Conservation (phyloP, 1,140 invertebrate genomes). For the Argopecten irradians region DNA sequence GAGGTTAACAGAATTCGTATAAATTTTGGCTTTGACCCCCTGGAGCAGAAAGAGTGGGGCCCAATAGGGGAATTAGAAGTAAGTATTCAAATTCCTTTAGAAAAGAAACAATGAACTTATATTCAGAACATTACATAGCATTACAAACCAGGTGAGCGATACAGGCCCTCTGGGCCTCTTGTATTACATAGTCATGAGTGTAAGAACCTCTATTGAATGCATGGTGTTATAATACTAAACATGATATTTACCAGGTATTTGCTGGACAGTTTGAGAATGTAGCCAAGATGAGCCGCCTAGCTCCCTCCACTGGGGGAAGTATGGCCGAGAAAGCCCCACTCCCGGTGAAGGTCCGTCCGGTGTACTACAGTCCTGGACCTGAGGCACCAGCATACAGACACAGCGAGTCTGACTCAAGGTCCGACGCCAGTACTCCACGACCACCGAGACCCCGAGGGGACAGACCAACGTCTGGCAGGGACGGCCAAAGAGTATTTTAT, state of each 20-base stretch:
- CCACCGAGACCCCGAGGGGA: not conserved
- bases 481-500: not conserved
- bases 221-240: too few species aligned
- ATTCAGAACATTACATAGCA: too few species aligned
- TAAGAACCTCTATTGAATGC: too few species aligned
- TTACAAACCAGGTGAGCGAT: too few species aligned
- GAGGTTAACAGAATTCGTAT: too few species aligned
- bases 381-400: not conserved
- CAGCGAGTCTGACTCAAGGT: not conserved
- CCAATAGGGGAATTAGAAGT: too few species aligned
- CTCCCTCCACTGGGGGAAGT: not conserved
- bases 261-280: slow-evolving; percentile 6
- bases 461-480: not conserved
- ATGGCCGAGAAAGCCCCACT: not conserved
- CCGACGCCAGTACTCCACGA: not conserved
- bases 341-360: not conserved
- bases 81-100: too few species aligned
- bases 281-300: not conserved
- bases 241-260: not conserved
- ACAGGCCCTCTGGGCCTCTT: too few species aligned
- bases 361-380: not conserved
- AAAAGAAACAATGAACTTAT: too few species aligned
- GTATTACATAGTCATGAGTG: too few species aligned
- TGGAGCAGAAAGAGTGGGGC: too few species aligned
- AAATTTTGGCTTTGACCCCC: too few species aligned